phyloP scores from a whole-genome alignment of 2,888 invertebrate species.

The Xylota sylvarum region DNA sequence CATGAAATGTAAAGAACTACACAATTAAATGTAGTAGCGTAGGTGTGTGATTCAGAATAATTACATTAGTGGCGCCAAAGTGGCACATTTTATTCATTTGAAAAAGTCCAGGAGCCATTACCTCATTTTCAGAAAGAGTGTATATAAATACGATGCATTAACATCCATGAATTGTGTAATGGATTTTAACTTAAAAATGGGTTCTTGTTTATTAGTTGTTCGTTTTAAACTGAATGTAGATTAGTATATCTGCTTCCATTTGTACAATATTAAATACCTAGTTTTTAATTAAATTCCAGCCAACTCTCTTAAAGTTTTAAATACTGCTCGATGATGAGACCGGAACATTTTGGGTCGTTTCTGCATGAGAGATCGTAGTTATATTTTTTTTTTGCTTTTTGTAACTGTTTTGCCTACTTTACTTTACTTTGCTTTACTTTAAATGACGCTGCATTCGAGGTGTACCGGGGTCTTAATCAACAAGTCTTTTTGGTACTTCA shows the following conservation, averaged over 20 bases:
- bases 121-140: not conserved
- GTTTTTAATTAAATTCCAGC: too few species aligned
- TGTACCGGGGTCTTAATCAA: too few species aligned
- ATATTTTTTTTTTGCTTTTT: too few species aligned
- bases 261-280: too few species aligned
- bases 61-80: not conserved
- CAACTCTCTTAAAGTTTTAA: too few species aligned
- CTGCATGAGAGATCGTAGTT: too few species aligned
- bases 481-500: too few species aligned
- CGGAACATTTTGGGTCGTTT: too few species aligned
- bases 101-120: not conserved
- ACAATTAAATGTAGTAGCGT: not conserved
- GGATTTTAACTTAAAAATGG: not conserved
- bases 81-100: not conserved
- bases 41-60: not conserved
- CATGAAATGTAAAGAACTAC: not conserved
- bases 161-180: slow-evolving; percentile 1
- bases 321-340: too few species aligned
- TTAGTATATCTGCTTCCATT: not conserved
- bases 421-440: too few species aligned
- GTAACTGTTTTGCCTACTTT: too few species aligned
- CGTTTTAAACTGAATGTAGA: not conserved
- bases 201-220: not conserved
- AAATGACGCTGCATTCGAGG: too few species aligned
- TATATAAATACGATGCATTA: not conserved